phyloP scores from a whole-genome alignment of 2,888 invertebrate species.

The Monopis laevigella region DNA sequence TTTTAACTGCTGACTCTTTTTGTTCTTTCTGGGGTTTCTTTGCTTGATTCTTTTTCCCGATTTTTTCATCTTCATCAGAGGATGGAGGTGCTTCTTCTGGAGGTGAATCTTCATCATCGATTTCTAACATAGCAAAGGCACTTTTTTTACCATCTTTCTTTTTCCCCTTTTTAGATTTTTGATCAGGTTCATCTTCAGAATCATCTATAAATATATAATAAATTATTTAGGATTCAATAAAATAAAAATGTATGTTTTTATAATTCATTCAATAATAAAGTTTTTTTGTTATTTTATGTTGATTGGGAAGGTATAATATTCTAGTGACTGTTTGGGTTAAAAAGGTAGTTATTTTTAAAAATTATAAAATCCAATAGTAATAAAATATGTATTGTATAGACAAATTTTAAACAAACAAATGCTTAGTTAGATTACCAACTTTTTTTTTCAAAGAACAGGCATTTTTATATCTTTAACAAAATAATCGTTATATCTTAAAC shows the following conservation, averaged over 20 bases:
- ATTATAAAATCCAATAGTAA: too few relatives aligned
- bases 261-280: not conserved
- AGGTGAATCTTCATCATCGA: slow-evolving; percentile 68
- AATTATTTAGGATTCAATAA: slow-evolving; percentile 12
- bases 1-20: slow-evolving; percentile 67
- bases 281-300: not conserved
- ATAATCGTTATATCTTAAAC: too few relatives aligned
- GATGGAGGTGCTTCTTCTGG: slow-evolving; percentile 51
- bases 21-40: slow-evolving; percentile 52
- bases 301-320: not conserved
- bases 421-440: too few relatives aligned
- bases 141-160: slow-evolving; percentile 63
- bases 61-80: slow-evolving; percentile 52
- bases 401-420: too few relatives aligned
- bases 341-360: not conserved
- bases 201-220: slow-evolving; percentile 31
- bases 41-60: slow-evolving; percentile 34
- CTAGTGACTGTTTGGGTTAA: not conserved
- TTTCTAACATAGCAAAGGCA: slow-evolving; percentile 74
- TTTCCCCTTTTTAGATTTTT: slow-evolving; percentile 49
- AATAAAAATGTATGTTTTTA: too few relatives aligned
- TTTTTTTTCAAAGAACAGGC: too few relatives aligned
- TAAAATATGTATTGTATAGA: too few relatives aligned
- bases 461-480: too few relatives aligned
- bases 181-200: slow-evolving; percentile 49